Base-by-base conservation (phyloP, 2,888 invertebrate genomes). In the Chloroclysta siterata region DNA sequence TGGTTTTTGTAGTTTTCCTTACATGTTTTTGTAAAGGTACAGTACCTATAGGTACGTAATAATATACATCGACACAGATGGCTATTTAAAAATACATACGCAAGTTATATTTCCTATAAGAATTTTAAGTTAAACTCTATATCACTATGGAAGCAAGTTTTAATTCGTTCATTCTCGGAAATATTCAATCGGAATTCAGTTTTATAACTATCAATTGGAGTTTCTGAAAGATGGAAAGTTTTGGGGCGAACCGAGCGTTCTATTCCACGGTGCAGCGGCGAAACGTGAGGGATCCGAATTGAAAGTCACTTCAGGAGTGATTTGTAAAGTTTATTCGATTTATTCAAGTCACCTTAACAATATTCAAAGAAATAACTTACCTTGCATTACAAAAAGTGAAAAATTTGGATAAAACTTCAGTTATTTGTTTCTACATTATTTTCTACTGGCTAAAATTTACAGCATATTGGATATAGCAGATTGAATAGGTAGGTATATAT, bases 251-350 rank as follows among this genome's bases (percentile, higher is more conserved):
- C 41, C 63, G 60, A 67, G 69, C 68, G 63, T 68, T 69, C 64
- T 69, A 72, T 71, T 69, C 65, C 60, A 70, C 70, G 60, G 61
- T 63, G 66, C 63, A 68, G 72, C 71, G 69, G 70, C 65, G 67
- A 69, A 71, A 69, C 68, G 65, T 47, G 66, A 68, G 73, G 77
- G 72, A 74, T 66, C 71, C 72, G 75, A 82, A 82, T 79, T 78
- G 79, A 80, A 82, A 79, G 78, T 79, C 80, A 82, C 79, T 81
- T 79, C 81, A 82, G 76, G 79, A 82, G 81, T 81, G 73, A 76
- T 81, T 78, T 76, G 68, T 69, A 62, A 65, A 73, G 72, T 77
- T 76, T 73, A 76, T 77, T 66, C 65, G 65, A 64, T 71, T 57
- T 63, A 63, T 11, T n/a, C 17, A 53, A 59, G 51, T 52, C 22